Percentiles rank a stretch among this genome's conserved stretches.
phyloP scores from a whole-genome alignment of 2,888 invertebrate species.

The Lycia hirtaria region DNA sequence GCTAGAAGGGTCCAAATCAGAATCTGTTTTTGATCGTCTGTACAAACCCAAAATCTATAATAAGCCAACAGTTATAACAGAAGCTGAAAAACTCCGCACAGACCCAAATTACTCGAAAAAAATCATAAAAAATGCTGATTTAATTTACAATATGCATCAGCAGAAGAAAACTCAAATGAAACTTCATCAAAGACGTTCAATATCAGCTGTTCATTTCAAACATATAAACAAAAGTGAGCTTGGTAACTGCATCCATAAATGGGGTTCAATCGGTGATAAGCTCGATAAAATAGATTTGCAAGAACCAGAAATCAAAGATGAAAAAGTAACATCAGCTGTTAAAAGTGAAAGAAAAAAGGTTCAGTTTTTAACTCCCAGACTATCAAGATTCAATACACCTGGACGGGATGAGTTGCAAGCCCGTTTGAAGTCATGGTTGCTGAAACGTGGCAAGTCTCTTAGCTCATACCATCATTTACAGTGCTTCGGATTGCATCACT shows the following conservation, averaged over 20 bases:
- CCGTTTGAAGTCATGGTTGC: constrained; percentile 80
- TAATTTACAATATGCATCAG: neutral
- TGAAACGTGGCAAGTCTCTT: constrained; percentile 77
- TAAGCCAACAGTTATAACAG: constrained; percentile 37
- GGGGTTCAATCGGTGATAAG: constrained; percentile 74
- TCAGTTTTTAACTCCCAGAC: constrained; percentile 68
- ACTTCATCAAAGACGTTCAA: constrained; percentile 60
- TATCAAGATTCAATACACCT: constrained; percentile 66
- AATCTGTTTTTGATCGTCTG: constrained; percentile 73
- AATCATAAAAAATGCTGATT: constrained; percentile 49
- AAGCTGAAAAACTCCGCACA: constrained; percentile 56
- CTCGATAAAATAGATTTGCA: constrained; percentile 62
- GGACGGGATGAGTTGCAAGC: constrained; percentile 69
- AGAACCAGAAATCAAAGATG: constrained; percentile 58
- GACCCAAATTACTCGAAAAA: constrained; percentile 64
- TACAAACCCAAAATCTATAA: constrained; percentile 66
- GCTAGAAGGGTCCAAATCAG: constrained; percentile 39
- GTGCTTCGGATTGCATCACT: constrained; percentile 78
- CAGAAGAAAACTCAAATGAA: constrained; percentile 43
- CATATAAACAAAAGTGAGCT: constrained; percentile 65
- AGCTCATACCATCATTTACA: constrained; percentile 81
- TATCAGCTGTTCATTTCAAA: constrained; percentile 81
- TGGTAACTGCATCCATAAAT: constrained; percentile 71
- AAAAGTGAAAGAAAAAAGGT: constrained; percentile 77
- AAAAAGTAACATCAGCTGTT: constrained; percentile 66